A percentile compares a stretch with the other conserved stretches of the same genome.
Conservation (phyloP, 1,140 invertebrate species). For the Bilobella aurantiaca region DNA sequence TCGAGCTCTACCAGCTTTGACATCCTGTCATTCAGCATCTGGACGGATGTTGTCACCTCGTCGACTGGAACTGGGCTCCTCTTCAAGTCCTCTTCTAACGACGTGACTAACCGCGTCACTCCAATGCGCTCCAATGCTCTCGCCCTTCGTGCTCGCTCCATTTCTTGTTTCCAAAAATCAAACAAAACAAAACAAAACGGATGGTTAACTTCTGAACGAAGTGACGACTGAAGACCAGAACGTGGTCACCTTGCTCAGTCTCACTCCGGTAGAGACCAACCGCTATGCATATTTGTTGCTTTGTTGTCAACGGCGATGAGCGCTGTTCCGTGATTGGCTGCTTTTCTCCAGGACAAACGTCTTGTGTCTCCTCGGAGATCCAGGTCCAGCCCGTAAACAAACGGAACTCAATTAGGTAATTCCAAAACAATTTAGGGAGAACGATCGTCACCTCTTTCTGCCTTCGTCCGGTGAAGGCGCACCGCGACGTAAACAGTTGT, state of each 20-base stretch:
- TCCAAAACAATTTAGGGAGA: no score
- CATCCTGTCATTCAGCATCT: neutral
- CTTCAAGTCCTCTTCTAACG: neutral
- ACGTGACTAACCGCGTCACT: neutral
- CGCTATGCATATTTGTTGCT: neutral
- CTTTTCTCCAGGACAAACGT: no score
- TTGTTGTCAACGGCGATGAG: no score
- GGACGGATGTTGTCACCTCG: neutral
- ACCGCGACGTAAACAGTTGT: neutral
- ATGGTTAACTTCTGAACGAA: neutral
- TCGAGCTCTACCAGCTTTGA: neutral
- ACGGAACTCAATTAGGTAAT: no score
- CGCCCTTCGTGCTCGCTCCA: neutral
- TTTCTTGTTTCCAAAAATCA: no score
- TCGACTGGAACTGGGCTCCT: neutral
- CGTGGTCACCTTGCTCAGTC: neutral
- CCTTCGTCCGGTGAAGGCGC: neutral
- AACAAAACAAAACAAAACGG: neutral
- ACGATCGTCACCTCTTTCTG: neutral
- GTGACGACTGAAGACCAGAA: neutral
- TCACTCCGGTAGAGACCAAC: neutral
- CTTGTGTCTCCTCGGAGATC: neutral
- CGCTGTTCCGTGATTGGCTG: neutral
- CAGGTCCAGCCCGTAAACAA: neutral
- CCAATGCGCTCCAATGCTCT: neutral